Evolutionary conservation across 1,140 invertebrate species (phyloP), one percentile per base, ranked within the genome.

Genomic region (Druon quercuslanigerum): DNA sequence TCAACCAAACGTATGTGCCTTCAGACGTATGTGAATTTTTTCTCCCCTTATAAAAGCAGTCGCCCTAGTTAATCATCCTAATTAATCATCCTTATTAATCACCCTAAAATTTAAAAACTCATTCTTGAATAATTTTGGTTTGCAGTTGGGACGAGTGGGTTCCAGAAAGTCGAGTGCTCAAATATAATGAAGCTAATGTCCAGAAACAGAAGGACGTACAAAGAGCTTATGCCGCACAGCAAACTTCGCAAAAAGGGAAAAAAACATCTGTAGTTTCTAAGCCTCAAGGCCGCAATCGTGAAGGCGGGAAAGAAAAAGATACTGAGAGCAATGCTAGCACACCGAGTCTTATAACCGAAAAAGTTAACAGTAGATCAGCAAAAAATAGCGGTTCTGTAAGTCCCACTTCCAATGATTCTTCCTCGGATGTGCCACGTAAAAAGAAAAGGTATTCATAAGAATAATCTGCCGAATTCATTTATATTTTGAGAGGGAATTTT

Each of bases 71-170:
- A 25, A 25, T 25, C 25, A 25, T 25, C 3, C 25, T 25, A 25
- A 3, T 25, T 25, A 25, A 25, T 25, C 25, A 25, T 3, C 25
- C 25, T 25, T 2, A 25, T 33, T 33, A 33, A 33, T 33, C 5
- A 5, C 25, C 25, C 4, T 33, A 33, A 33, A 33, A 46, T 9
- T 46, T 46, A 1, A 46, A 11, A 8, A 14, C 11, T 60, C 6
- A 17, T 56, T 17, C 54, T 56, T 19, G 54, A 17, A 8, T 56
- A 17, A 17, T 56, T 56, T 17, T 3, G 9, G 8, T 56, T 14
- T 91, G 40, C 77, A 98, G 97, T 92, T 99, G 98, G 98, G 98
- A 99, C 88, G 98, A 99, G 92, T 99, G 98, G 98, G 98, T 99
- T 12, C 96, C 97, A 1, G 98, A 99, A 90, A 96, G 94, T 84